Evolutionary conservation across 1,140 invertebrate genomes (phyloP).

Genomic region (Drosophila prosaltans): DNA sequence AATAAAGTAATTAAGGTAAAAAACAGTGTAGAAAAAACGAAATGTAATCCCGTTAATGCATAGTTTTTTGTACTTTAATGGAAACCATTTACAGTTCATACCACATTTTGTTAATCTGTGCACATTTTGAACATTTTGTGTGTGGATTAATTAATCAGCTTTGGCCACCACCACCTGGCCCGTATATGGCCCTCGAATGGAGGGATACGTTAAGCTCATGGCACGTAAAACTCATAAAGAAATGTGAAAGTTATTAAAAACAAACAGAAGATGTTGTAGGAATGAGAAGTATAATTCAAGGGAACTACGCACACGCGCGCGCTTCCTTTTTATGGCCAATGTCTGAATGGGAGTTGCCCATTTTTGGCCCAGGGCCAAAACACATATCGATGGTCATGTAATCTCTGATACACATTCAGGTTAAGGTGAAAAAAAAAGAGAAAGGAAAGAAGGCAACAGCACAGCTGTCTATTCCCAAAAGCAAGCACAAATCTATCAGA

Average conservation of each 20-base stretch:
- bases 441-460: slow-evolving; percentile 3
- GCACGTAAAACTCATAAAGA: slow-evolving; percentile 72
- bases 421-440: not conserved
- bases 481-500: slow-evolving; percentile 19
- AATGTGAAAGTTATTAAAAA: slow-evolving; percentile 71
- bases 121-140: slow-evolving; percentile 46
- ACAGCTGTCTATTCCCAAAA: slow-evolving; percentile 44
- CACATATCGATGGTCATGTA: slow-evolving; percentile 67
- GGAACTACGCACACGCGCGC: slow-evolving; percentile 54
- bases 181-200: slow-evolving; percentile 30
- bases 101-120: slow-evolving; percentile 12
- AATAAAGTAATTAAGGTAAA: slow-evolving; percentile 6
- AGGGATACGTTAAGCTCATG: slow-evolving; percentile 16
- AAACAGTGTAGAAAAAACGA: not conserved
- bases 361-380: slow-evolving; percentile 56
- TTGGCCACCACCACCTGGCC: slow-evolving; percentile 49
- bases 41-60: slow-evolving; percentile 1
- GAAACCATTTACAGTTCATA: not conserved
- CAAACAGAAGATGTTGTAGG: slow-evolving; percentile 25
- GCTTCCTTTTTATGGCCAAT: slow-evolving; percentile 41
- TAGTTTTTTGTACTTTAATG: not conserved
- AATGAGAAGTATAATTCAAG: slow-evolving; percentile 8
- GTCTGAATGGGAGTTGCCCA: slow-evolving; percentile 32
- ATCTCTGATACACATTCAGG: slow-evolving; percentile 37
- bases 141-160: slow-evolving; percentile 61